A percentile compares a stretch with the other conserved stretches of the same genome.
phyloP scores from a whole-genome alignment of 1,140 invertebrate genomes.

The Cydia splendana region DNA sequence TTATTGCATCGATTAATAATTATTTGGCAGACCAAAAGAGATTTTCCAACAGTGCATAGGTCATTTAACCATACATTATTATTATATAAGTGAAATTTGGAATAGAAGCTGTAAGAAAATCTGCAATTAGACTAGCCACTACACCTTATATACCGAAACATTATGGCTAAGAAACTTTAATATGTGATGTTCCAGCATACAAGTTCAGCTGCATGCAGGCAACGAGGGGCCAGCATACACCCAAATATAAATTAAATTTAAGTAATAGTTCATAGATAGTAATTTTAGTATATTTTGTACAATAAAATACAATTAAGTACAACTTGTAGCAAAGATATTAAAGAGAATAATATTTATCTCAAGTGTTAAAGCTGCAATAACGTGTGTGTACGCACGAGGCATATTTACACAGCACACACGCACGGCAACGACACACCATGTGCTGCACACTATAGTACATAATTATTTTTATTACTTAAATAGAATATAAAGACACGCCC shows the following conservation, averaged over 20 bases:
- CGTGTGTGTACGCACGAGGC: slow-evolving; percentile 79
- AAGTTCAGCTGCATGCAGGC: slow-evolving; percentile 75
- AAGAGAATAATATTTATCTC: slow-evolving; percentile 81
- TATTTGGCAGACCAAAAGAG: slow-evolving; percentile 80
- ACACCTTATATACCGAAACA: slow-evolving; percentile 79
- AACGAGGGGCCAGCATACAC: slow-evolving; percentile 74
- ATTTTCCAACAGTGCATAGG: slow-evolving; percentile 79
- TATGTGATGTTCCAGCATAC: slow-evolving; percentile 78
- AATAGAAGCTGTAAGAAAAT: slow-evolving; percentile 80
- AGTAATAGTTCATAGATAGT: slow-evolving; percentile 78
- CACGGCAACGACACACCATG: slow-evolving; percentile 73
- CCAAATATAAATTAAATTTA: slow-evolving; percentile 79
- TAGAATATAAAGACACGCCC: slow-evolving; percentile 78
- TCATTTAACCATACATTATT: slow-evolving; percentile 68
- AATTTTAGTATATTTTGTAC: slow-evolving; percentile 81
- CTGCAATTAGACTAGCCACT: slow-evolving; percentile 79
- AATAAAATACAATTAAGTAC: slow-evolving; percentile 82
- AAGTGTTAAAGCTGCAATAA: slow-evolving; percentile 79
- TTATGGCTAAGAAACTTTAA: slow-evolving; percentile 75
- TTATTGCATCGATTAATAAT: slow-evolving; percentile 76
- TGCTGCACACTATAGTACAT: slow-evolving; percentile 79
- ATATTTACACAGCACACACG: slow-evolving; percentile 79
- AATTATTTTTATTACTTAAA: slow-evolving; percentile 77
- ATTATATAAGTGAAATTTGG: slow-evolving; percentile 77
- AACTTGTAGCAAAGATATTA: slow-evolving; percentile 82